Evolutionary conservation across 1,140 invertebrate genomes (phyloP), one percentile per base, ranked within the genome.

Genomic region (Cydia splendana): DNA sequence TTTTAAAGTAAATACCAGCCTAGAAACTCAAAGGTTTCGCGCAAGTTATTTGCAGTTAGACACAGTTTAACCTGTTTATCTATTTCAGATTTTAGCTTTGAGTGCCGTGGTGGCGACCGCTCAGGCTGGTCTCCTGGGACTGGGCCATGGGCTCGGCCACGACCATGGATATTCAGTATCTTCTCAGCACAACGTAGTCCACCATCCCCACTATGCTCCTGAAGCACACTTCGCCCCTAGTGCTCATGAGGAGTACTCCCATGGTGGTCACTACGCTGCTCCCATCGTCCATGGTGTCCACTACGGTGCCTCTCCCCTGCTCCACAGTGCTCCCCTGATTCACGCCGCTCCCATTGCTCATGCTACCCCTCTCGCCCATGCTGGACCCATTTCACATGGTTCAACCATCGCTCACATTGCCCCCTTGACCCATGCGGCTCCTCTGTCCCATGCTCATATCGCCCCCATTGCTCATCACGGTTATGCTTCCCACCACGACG

Each of bases 31-130:
- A 53, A 53, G 4, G 15, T n/a, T n/a, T 53, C 51, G 15, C 51
- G 15, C 4, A 53, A 15, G 18, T 6, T 18, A n/a, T 53, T n/a
- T 53, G n/a, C n/a, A 53, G 51, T 15, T 53, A 0, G 15, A 53
- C n/a, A 20, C 53, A 24, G 5, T 62, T 62, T 10, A 62, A 62
- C 18, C 75, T 77, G 34, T 71, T 34, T 69, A 38, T 79, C 30
- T 77, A 77, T 85, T 85, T 9, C 89, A 94, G 93, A 86, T 93
- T 51, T 30, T 93, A 48, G 82, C 87, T 73, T 80, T 93, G 73
- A 81, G 87, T 76, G 88, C 89, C 13, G 73, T 91, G 28, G 82
- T 91, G 51, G 91, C 88, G 6, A 86, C 84, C 1, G 88, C 86
- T 45, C 87, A 90, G 67, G 88, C 86, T 74, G 89, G 91, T 48